These are phyloP conservation scores for Rhodophaea formosa DNA, from an alignment of 2,888 invertebrate species.

Conservation along the genomic window DNA sequence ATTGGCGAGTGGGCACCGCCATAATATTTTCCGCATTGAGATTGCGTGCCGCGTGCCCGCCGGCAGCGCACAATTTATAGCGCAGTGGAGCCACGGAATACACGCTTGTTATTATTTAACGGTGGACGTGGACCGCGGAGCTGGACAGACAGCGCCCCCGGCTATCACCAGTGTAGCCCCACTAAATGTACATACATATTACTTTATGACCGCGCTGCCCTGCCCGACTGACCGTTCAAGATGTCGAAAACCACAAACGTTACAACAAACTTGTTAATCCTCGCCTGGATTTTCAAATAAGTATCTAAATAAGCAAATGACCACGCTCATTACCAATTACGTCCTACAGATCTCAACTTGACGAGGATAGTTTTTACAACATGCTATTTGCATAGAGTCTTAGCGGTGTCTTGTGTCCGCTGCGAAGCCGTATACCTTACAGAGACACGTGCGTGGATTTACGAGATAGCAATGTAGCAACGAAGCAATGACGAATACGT, in stretches of 20 bases:
- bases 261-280: neutral
- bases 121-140: conserved; percentile 53
- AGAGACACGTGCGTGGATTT: conserved; percentile 50
- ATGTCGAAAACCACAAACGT: conserved; percentile 26
- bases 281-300: neutral
- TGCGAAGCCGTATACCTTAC: conserved; percentile 45
- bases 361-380: conserved; percentile 47
- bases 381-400: conserved; percentile 63
- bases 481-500: conserved; percentile 56
- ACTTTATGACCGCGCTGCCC: conserved; percentile 42
- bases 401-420: conserved; percentile 60
- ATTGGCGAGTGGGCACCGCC: conserved; percentile 34
- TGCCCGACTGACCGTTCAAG: conserved; percentile 3
- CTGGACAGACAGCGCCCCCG: conserved; percentile 57
- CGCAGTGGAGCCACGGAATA: conserved; percentile 57
- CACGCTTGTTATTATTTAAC: conserved; percentile 71
- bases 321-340: conserved; percentile 57
- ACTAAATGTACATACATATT: conserved; percentile 56
- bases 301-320: conserved; percentile 44
- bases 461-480: conserved; percentile 44
- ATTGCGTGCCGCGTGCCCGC: conserved; percentile 78
- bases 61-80: conserved; percentile 77
- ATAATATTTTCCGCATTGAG: conserved; percentile 76
- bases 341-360: conserved; percentile 46
- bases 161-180: conserved; percentile 61